Evolutionary conservation across 2,888 invertebrate species (phyloP), one percentile per base, ranked within the genome.

Genomic region (Acanthosepion esculentum): DNA sequence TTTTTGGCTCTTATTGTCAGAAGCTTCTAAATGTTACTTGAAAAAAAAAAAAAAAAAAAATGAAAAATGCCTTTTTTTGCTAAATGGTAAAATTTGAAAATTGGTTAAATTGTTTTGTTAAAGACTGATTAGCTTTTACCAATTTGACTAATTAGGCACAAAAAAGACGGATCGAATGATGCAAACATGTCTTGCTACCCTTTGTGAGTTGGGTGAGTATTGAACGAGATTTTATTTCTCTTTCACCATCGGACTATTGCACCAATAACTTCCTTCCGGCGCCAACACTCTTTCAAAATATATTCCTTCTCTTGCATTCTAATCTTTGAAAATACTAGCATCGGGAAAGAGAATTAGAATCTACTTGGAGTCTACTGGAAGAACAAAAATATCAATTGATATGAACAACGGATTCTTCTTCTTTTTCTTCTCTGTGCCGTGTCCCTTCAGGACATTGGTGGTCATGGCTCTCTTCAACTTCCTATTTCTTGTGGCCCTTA

Each of bases 81-180:
- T n/a, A n/a, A 78, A 29, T 78, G 78, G 10, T n/a, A 78, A 78
- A n/a, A 3, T n/a, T 78, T 78, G 78, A 78, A 78, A 0, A n/a
- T 78, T 78, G 78, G 78, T 78, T n/a, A 78, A 78, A 78, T 33
- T 78, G 78, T 78, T 78, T 78, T 78, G 78, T 78, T 78, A 78
- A 78, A 29, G n/a, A 78, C 78, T 78, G 12, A 78, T 15, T 78
- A 78, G 78, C 78, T 78, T 78, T 78, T 78, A 78, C 78, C 78
- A n/a, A 78, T 78, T 78, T 78, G 12, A 78, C 78, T 78, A n/a
- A 93, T 93, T 93, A 93, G 98, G 98, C 96, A 97, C 98, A 18
- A 98, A 98, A 96, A 98, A 98, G 96, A 98, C 98, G 95, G 99
- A 99, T 97, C 98, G 99, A 95, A 98, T 99, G 97, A 98, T 99